phyloP scores from a whole-genome alignment of 92 coral and sea anemone species.

The Epizoanthus scotinus region DNA sequence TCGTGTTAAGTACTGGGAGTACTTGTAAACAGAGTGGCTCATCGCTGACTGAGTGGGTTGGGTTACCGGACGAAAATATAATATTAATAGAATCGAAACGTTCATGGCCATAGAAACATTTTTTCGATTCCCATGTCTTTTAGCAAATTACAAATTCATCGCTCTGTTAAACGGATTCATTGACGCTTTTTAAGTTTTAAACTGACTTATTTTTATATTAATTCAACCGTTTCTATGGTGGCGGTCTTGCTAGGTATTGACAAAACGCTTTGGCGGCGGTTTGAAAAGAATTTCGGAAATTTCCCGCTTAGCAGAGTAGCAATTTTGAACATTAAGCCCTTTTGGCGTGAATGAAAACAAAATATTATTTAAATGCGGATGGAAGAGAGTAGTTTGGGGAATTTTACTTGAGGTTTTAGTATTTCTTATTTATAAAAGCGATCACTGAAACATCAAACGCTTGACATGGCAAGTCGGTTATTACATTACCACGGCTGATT shows the following conservation, averaged over 20 bases:
- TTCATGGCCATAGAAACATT: neutral
- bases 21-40: too few relatives aligned
- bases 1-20: too few relatives aligned
- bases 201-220: constrained; percentile 17
- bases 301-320: neutral
- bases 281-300: neutral
- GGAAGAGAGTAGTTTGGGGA: neutral
- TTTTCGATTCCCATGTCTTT: constrained; percentile 15
- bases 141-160: constrained; percentile 33
- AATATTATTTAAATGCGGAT: neutral
- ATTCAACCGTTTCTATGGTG: constrained; percentile 12
- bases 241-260: constrained; percentile 30
- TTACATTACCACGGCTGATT: constrained; percentile 72
- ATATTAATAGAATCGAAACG: too few relatives aligned
- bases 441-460: constrained; percentile 58
- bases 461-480: constrained; percentile 50
- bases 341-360: too few relatives aligned
- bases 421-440: constrained; percentile 47
- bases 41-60: neutral
- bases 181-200: constrained; percentile 24
- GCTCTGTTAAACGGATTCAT: constrained; percentile 29
- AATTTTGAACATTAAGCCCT: neutral
- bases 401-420: neutral
- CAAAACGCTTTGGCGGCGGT: constrained; percentile 43
- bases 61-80: neutral